These are phyloP conservation scores for Eretmochelys imbricata DNA, from an alignment of 2,113 vertebrate genomes.

Conservation along the genomic window DNA sequence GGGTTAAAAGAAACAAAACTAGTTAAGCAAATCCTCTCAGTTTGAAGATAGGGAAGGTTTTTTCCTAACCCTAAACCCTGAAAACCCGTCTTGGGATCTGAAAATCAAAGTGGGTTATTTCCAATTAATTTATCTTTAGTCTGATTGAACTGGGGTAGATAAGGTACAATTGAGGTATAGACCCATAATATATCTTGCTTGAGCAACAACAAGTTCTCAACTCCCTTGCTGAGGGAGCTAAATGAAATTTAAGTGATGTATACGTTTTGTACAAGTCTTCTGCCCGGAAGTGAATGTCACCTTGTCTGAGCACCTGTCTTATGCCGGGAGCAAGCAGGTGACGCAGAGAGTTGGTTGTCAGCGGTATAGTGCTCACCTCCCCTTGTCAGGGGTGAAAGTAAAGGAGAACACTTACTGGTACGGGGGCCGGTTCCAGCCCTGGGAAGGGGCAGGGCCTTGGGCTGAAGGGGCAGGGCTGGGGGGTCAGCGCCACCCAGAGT, in stretches of 20 bases:
- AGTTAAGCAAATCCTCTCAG: background rate
- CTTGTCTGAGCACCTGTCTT: background rate
- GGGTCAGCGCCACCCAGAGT: too few species aligned
- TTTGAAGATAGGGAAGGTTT: background rate
- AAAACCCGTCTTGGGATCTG: background rate
- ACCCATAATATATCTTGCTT: background rate
- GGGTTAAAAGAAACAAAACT: background rate
- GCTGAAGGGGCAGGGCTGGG: too few species aligned
- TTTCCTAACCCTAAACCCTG: background rate
- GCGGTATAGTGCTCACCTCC: background rate
- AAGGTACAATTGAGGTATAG: background rate
- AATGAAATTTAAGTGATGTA: background rate
- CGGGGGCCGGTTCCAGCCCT: too few species aligned
- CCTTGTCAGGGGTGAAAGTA: too few species aligned
- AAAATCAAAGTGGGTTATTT: background rate
- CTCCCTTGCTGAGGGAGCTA: background rate
- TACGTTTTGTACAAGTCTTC: background rate
- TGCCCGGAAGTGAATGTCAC: background rate
- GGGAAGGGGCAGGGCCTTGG: too few species aligned
- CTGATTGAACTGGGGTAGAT: background rate
- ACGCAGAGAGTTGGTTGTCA: background rate
- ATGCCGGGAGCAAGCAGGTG: background rate
- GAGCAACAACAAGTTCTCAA: background rate
- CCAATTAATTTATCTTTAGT: background rate
- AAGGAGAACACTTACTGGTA: too few species aligned